phyloP scores from a whole-genome alignment of 2,797 vertebrate genomes.

The Ispidina lecontei region DNA sequence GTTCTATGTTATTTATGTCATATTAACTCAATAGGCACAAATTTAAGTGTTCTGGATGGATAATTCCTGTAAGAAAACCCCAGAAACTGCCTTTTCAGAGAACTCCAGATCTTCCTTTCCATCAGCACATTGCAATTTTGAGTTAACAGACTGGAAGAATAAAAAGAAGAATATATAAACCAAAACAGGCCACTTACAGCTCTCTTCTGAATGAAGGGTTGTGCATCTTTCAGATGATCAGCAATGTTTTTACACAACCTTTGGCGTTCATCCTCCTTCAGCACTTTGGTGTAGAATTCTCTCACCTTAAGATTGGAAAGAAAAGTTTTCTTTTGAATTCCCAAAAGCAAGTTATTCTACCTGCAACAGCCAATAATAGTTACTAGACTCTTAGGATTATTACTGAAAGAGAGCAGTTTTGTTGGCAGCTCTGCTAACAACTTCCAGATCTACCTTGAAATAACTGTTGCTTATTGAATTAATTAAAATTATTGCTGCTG shows the following conservation, averaged over 20 bases:
- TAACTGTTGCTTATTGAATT: not conserved
- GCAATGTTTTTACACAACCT: constrained; percentile 91
- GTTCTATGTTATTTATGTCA: not conserved
- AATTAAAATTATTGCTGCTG: not conserved
- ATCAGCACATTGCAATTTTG: not conserved
- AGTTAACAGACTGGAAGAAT: not conserved
- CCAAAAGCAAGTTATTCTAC: not conserved
- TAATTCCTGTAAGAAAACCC: not conserved
- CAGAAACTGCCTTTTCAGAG: not conserved
- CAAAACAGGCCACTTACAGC: constrained; percentile 79
- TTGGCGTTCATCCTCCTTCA: constrained; percentile 86
- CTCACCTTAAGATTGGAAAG: constrained; percentile 79
- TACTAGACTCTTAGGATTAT: not conserved
- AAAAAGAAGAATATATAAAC: not conserved
- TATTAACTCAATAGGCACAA: not conserved
- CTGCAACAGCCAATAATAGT: not conserved
- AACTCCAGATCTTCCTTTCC: not conserved
- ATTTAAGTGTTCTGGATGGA: not conserved
- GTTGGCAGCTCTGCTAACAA: not conserved
- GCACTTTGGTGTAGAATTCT: constrained; percentile 85
- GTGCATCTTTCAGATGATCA: constrained; percentile 85
- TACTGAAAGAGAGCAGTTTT: not conserved
- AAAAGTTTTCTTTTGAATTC: not conserved
- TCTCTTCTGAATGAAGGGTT: constrained; percentile 93
- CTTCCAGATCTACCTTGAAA: not conserved